Evolutionary conservation across 2,888 invertebrate genomes (phyloP).

Genomic region (Ichneumoninae sp.): DNA sequence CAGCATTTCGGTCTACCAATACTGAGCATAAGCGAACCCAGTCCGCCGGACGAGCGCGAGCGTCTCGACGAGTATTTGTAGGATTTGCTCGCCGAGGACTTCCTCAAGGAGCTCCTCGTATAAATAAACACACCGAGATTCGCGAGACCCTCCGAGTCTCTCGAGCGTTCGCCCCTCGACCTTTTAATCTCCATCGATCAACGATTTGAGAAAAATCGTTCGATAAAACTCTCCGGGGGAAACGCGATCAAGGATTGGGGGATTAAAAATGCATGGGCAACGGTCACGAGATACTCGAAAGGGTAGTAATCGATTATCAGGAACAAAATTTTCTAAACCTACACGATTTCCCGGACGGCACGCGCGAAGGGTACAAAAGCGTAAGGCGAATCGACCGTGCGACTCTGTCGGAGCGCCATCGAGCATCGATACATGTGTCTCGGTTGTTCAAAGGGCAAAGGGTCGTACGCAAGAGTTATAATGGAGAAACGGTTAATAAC

Average conservation of each 20-base stretch:
- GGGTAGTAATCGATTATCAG: constrained; percentile 16
- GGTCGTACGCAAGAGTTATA: neutral
- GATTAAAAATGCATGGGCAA: constrained; percentile 18
- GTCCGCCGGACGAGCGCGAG: constrained; percentile 90
- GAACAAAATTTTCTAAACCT: neutral
- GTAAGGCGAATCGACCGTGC: neutral
- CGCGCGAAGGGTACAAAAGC: neutral
- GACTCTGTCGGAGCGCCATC: neutral
- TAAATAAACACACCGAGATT: constrained; percentile 57
- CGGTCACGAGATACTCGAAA: constrained; percentile 16
- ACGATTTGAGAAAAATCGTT: constrained; percentile 3
- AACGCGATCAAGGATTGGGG: constrained; percentile 8
- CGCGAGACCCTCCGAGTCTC: neutral
- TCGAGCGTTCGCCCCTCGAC: neutral
- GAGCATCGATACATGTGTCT: neutral
- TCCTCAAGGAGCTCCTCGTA: constrained; percentile 82
- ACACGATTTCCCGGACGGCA: constrained; percentile 3
- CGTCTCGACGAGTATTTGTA: constrained; percentile 88
- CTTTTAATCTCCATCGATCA: neutral
- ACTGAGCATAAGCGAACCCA: constrained; percentile 92
- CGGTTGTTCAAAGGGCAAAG: constrained; percentile 6
- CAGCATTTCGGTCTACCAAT: constrained; percentile 90
- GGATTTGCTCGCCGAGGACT: constrained; percentile 83
- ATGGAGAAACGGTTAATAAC: constrained; percentile 1
- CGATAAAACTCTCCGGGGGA: neutral